Evolutionary conservation across 2,888 invertebrate species (phyloP).

Genomic region (Leucophora obtusa): DNA sequence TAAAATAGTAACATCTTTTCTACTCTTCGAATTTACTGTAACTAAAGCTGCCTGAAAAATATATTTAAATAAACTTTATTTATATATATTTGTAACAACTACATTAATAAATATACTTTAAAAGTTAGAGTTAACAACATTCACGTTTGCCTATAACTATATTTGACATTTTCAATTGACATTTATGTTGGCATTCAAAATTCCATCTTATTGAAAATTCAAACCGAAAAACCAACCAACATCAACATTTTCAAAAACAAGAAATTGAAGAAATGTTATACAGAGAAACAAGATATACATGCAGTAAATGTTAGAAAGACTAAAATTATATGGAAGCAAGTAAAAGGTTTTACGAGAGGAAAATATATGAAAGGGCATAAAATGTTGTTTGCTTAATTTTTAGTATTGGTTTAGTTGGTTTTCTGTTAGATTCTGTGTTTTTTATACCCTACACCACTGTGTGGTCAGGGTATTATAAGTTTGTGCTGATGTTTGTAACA

Average conservation of each 20-base stretch:
- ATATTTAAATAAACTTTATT: constrained; percentile 19
- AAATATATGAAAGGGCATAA: not conserved
- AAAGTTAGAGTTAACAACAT: constrained; percentile 11
- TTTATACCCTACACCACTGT: no score
- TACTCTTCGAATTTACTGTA: not conserved
- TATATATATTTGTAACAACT: not conserved
- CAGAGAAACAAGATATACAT: not conserved
- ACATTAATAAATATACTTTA: not conserved
- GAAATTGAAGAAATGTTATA: not conserved
- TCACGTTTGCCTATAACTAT: constrained; percentile 37
- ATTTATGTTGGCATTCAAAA: constrained; percentile 27
- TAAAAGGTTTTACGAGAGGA: not conserved
- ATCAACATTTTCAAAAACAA: constrained; percentile 4
- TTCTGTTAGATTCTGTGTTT: not conserved
- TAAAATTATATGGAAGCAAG: not conserved
- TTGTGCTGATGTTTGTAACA: no score
- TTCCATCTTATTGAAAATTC: constrained; percentile 32
- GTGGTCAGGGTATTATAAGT: no score
- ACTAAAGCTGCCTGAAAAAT: constrained; percentile 8
- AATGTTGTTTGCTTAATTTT: constrained; percentile 13
- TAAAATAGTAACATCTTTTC: not conserved
- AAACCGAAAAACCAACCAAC: constrained; percentile 27
- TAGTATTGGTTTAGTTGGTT: constrained; percentile 3
- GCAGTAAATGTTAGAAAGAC: not conserved
- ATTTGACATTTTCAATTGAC: constrained; percentile 36